Base-by-base conservation (phyloP, 2,113 vertebrate genomes). In the Tachycineta bicolor region DNA sequence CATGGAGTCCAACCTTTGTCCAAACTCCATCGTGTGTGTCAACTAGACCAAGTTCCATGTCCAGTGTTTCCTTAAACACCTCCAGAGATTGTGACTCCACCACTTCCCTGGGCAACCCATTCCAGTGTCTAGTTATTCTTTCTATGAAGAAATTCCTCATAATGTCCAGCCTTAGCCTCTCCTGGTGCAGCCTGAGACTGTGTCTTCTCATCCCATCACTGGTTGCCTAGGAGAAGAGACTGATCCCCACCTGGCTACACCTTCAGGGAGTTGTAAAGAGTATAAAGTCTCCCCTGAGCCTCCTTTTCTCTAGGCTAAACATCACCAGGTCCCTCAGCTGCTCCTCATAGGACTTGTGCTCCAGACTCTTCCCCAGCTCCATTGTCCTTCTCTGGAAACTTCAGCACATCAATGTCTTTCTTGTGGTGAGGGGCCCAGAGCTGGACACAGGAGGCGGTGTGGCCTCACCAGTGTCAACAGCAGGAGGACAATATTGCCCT, bases 381-480 rank as follows among this genome's bases (percentile, higher is more conserved):
- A 0, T 8, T 47, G 13, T 3, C 50, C 17, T 49, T 41, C 29
- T 46, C 23, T 53, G n/a, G 47, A 29, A 2, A 1, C 18, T 41
- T 7, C 34, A 64, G 34, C 31, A 4, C 5, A 5, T 49, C 49
- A 4, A 4, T 25, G 11, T 49, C 6, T 43, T 49, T 64, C 21
- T 14, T 37, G 14, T 11, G 23, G 43, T 23, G 31, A 80, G 34
- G 6, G 17, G 10, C 21, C 21, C 17, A 22, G 34, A 25, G 6
- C 25, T 37, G 7, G 9, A 26, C 14, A 13, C 47, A n/a, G 39
- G 5, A 29, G 20, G 28, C 46, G 29, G 19, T n/a, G 10, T n/a
- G 59, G 23, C 26, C 39, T 47, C n/a, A 29, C 22, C 44, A 50
- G 31, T 58, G 12, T 6, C 10, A 14, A 1, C 3, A 23, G 16